phyloP scores from a whole-genome alignment of 2,113 vertebrate genomes.

The Agelaius phoeniceus region DNA sequence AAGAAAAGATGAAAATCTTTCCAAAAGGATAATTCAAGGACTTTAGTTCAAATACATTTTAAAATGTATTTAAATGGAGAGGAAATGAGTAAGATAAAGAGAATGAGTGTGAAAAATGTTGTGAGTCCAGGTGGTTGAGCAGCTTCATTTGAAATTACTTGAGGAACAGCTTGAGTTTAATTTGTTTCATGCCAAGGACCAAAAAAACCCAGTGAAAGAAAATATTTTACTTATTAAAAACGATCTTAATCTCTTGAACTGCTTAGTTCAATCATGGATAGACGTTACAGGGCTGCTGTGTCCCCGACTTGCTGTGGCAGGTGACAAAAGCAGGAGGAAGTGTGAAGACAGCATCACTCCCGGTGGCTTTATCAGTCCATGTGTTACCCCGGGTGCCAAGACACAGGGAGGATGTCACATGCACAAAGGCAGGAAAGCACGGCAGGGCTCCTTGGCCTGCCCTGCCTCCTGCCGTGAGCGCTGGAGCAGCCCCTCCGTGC shows the following conservation, averaged over 20 bases:
- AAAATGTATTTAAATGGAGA: slow-evolving; percentile 6
- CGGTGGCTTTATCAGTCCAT: not conserved
- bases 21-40: slow-evolving; percentile 37
- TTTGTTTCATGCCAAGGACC: not conserved
- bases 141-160: slow-evolving; percentile 55
- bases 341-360: not conserved
- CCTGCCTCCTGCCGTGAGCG: not conserved
- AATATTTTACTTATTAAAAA: not conserved
- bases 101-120: slow-evolving; percentile 42
- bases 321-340: not conserved
- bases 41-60: slow-evolving; percentile 36
- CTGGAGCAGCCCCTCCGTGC: rapidly evolving
- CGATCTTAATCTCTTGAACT: not conserved
- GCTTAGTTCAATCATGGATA: not conserved
- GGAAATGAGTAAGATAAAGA: slow-evolving; percentile 54
- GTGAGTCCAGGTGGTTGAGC: slow-evolving; percentile 55
- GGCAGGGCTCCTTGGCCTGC: not conserved
- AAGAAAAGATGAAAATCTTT: slow-evolving; percentile 32
- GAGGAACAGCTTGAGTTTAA: slow-evolving; percentile 32
- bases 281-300: not conserved
- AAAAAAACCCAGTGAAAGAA: slow-evolving; percentile 25
- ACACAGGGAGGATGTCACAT: rapidly evolving
- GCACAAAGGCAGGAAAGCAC: not conserved
- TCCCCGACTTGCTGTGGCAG: not conserved
- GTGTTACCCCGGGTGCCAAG: not conserved